These are phyloP conservation scores for Calliphora vomitoria DNA, from an alignment of 2,888 invertebrate genomes.

Conservation along the genomic window DNA sequence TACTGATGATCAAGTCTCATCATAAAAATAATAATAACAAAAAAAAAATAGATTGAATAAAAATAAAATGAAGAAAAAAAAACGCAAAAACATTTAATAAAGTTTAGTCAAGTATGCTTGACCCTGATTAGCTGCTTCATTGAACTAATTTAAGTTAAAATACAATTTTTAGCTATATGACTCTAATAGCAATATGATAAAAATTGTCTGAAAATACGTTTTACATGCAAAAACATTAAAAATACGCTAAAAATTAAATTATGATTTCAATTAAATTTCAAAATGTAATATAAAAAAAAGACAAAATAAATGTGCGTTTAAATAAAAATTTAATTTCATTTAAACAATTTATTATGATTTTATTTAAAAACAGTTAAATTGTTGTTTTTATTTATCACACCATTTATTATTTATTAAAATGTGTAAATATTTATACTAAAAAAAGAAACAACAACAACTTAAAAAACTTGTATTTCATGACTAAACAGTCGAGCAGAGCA, in stretches of 20 bases:
- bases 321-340: neutral
- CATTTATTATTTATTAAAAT: slow-evolving; percentile 30
- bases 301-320: neutral
- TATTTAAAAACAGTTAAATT: neutral
- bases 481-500: slow-evolving; percentile 3
- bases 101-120: slow-evolving; percentile 60
- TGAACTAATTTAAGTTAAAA: slow-evolving; percentile 60
- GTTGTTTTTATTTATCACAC: slow-evolving; percentile 12
- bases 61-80: neutral
- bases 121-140: slow-evolving; percentile 68
- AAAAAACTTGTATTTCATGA: slow-evolving; percentile 42
- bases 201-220: neutral
- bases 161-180: slow-evolving; percentile 29
- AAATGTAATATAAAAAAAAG: neutral
- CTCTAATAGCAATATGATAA: slow-evolving; percentile 5
- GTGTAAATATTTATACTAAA: slow-evolving; percentile 34
- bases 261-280: neutral
- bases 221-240: neutral
- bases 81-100: slow-evolving; percentile 49
- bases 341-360: neutral
- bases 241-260: neutral
- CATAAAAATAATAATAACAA: neutral
- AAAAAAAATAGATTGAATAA: slow-evolving; percentile 20
- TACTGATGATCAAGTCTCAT: slow-evolving; percentile 32
- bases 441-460: neutral